phyloP scores from a whole-genome alignment of 1,140 invertebrate species.

The Drosophila persimilis region DNA sequence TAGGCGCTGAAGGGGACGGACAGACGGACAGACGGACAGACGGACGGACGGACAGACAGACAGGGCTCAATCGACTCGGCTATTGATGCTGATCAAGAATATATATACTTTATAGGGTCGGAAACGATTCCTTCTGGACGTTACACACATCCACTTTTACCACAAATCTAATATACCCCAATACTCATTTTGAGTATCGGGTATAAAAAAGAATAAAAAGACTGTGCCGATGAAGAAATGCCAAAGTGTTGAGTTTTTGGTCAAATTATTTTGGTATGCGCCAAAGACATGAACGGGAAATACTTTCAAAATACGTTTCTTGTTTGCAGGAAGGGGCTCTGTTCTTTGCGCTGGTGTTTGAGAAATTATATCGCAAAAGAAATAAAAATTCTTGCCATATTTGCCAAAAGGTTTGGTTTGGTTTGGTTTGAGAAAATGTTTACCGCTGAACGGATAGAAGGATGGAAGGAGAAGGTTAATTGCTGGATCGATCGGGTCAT shows the following conservation, averaged over 20 bases:
- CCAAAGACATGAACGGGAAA: slow-evolving; percentile 54
- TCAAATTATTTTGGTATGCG: slow-evolving; percentile 64
- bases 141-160: too few species aligned
- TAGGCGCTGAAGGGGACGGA: too few species aligned
- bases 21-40: too few species aligned
- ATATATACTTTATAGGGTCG: too few species aligned
- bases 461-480: neutral
- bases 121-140: too few species aligned
- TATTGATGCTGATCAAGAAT: too few species aligned
- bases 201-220: neutral
- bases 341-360: slow-evolving; percentile 15
- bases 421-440: slow-evolving; percentile 1
- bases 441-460: neutral
- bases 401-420: slow-evolving; percentile 20
- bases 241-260: slow-evolving; percentile 57
- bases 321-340: slow-evolving; percentile 5
- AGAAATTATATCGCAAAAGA: slow-evolving; percentile 34
- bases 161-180: too few species aligned
- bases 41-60: too few species aligned
- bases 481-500: too few species aligned
- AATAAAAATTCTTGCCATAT: slow-evolving; percentile 48
- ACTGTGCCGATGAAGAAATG: slow-evolving; percentile 26
- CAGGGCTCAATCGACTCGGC: too few species aligned
- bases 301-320: slow-evolving; percentile 30
- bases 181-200: too few species aligned